Conservation (phyloP, 2,113 vertebrate genomes). For the Chionis minor region DNA sequence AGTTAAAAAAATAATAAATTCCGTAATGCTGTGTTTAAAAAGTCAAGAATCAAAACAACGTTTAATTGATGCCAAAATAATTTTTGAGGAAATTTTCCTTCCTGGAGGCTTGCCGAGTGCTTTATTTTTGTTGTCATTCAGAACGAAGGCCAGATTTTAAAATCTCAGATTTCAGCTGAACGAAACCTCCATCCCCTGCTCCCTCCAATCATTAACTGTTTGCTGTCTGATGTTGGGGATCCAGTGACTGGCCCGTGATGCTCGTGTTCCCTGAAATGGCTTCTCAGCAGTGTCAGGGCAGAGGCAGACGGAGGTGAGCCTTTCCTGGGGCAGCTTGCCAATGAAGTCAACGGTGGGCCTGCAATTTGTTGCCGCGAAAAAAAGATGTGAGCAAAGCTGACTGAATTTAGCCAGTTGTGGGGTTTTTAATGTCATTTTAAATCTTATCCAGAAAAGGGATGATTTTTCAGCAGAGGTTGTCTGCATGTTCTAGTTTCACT, state of each 20-base stretch:
- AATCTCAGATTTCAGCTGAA: constrained; percentile 9
- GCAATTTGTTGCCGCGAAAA: background rate
- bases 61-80: background rate
- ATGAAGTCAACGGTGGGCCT: background rate
- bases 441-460: background rate
- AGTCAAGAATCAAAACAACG: background rate
- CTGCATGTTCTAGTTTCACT: background rate
- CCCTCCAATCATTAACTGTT: background rate
- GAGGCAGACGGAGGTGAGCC: background rate
- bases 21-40: background rate
- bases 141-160: background rate
- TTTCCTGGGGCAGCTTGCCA: background rate
- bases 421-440: background rate
- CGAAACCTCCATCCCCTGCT: background rate
- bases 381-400: background rate
- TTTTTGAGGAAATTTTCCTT: background rate
- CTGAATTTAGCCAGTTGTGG: background rate
- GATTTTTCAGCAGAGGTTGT: background rate
- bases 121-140: background rate
- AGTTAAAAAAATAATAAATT: background rate
- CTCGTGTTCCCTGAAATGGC: background rate
- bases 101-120: background rate
- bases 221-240: fast-evolving
- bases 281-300: background rate
- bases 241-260: background rate